phyloP scores from a whole-genome alignment of 2,888 invertebrate genomes.

The Perdita meconis region DNA sequence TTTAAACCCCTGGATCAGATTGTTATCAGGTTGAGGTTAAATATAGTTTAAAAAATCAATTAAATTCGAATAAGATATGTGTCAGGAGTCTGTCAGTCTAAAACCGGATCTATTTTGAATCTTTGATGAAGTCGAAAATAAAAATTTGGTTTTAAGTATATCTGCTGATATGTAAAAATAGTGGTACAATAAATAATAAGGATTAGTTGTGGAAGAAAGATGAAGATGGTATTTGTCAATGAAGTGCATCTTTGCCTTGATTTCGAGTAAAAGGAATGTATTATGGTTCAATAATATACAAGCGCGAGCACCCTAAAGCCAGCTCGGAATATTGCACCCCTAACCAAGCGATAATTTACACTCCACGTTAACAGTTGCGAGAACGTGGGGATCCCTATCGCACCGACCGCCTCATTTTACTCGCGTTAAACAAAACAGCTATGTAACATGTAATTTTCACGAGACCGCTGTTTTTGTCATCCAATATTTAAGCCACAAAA shows the following conservation, averaged over 20 bases:
- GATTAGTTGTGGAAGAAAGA: too few species aligned
- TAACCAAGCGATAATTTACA: slow-evolving; percentile 15
- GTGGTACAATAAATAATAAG: too few species aligned
- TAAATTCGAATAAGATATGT: too few species aligned
- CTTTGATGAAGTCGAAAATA: too few species aligned
- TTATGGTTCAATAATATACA: background rate
- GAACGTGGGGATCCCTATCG: slow-evolving; percentile 8
- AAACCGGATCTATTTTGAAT: too few species aligned
- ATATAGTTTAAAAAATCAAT: too few species aligned
- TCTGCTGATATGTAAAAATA: too few species aligned
- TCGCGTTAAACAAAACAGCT: slow-evolving; percentile 30
- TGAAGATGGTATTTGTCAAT: background rate
- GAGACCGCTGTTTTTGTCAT: slow-evolving; percentile 31
- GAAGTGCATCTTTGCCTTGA: background rate
- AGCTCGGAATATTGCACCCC: background rate
- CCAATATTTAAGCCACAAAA: slow-evolving; percentile 46
- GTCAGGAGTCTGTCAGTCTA: too few species aligned
- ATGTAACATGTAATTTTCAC: slow-evolving; percentile 31
- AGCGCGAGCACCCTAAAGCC: background rate
- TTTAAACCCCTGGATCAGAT: too few species aligned
- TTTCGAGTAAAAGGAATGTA: background rate
- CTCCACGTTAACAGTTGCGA: slow-evolving; percentile 11
- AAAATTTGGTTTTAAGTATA: too few species aligned
- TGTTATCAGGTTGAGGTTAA: too few species aligned
- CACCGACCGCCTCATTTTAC: slow-evolving; percentile 30